A percentile compares a stretch with the other conserved stretches of the same genome.
phyloP scores from a whole-genome alignment of 2,888 invertebrate species.

The Leptopilina syphax region DNA sequence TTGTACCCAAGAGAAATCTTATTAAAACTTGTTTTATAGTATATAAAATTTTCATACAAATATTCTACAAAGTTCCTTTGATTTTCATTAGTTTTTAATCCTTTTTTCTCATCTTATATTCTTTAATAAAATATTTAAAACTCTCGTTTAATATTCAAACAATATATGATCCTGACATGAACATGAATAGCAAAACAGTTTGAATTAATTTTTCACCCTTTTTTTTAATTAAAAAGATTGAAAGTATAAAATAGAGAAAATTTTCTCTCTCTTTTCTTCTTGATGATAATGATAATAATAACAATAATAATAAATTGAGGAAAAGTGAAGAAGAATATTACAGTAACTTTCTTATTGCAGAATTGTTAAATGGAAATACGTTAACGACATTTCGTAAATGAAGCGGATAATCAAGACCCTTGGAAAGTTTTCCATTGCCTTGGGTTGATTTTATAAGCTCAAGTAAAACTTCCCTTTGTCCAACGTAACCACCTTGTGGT shows the following conservation, averaged over 20 bases:
- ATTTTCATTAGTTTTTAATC: slow-evolving; percentile 2
- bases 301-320: neutral
- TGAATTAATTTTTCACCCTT: neutral
- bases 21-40: neutral
- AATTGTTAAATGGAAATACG: neutral
- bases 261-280: neutral
- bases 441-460: slow-evolving; percentile 27
- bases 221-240: slow-evolving; percentile 1
- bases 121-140: neutral
- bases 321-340: neutral
- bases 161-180: neutral
- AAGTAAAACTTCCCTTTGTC: slow-evolving; percentile 24
- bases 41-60: neutral
- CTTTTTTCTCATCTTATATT: neutral
- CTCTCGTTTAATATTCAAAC: neutral
- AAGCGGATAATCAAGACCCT: slow-evolving; percentile 21
- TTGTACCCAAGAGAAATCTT: neutral
- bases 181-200: neutral
- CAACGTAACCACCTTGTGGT: slow-evolving; percentile 11
- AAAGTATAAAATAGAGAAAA: neutral
- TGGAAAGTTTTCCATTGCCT: slow-evolving; percentile 24
- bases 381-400: slow-evolving; percentile 17
- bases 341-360: neutral
- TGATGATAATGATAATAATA: neutral
- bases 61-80: slow-evolving; percentile 42